phyloP scores from a whole-genome alignment of 1,140 invertebrate species.

The Calosoma granatense region DNA sequence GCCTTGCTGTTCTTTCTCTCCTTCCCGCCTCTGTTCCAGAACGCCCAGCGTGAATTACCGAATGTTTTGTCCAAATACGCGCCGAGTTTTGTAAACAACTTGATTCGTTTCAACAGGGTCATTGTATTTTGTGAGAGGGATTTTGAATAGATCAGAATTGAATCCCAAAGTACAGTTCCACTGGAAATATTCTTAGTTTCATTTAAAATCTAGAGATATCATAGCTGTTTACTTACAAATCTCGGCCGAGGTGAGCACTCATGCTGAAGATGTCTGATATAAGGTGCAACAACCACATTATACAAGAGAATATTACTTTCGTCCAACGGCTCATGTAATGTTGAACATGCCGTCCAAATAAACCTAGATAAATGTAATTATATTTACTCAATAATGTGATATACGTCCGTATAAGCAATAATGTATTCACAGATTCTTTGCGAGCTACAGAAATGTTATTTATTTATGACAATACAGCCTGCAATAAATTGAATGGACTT shows the following conservation, averaged over 20 bases:
- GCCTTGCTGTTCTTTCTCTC: slow-evolving; percentile 15
- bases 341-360: slow-evolving; percentile 36
- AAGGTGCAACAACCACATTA: slow-evolving; percentile 66
- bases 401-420: no score
- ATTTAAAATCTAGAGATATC: slow-evolving; percentile 1
- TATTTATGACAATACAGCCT: slow-evolving; percentile 15
- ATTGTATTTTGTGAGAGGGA: slow-evolving; percentile 33
- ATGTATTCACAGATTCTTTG: no score
- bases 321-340: slow-evolving; percentile 55
- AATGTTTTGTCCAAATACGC: slow-evolving; percentile 47
- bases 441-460: slow-evolving; percentile 17
- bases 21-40: slow-evolving; percentile 43
- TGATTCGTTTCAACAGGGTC: slow-evolving; percentile 33
- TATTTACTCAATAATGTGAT: no score
- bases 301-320: slow-evolving; percentile 50
- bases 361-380: slow-evolving; percentile 25
- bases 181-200: slow-evolving; percentile 24
- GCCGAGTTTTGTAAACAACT: slow-evolving; percentile 37
- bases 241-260: slow-evolving; percentile 61
- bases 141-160: slow-evolving; percentile 34
- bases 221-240: slow-evolving; percentile 62
- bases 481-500: no score
- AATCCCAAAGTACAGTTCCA: slow-evolving; percentile 34
- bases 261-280: slow-evolving; percentile 67
- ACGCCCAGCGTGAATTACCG: slow-evolving; percentile 46